phyloP scores from a whole-genome alignment of 2,113 vertebrate species.

The Glareola pratincola region DNA sequence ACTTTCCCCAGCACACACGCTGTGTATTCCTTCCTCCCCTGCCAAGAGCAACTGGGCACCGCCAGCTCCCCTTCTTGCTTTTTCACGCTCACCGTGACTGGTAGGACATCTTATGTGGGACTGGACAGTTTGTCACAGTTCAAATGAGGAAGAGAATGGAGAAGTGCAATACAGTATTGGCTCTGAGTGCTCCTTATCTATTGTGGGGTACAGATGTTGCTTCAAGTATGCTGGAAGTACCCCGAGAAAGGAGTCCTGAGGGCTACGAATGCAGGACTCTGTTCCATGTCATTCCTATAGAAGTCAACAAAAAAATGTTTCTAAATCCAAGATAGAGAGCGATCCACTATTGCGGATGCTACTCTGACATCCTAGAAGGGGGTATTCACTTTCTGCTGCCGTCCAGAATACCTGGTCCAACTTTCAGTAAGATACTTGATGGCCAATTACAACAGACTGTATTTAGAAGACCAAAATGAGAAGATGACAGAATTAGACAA shows the following conservation, averaged over 20 bases:
- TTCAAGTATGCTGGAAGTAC: neutral
- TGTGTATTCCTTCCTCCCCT: neutral
- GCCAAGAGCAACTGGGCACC: neutral
- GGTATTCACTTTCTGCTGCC: neutral
- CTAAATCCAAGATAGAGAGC: neutral
- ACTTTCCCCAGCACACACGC: too few relatives aligned
- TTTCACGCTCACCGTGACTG: neutral
- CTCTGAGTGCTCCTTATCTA: neutral
- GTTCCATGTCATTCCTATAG: rapidly evolving
- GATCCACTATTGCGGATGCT: neutral
- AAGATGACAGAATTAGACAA: neutral
- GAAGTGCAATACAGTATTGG: neutral
- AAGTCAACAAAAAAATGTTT: neutral
- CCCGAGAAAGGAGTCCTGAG: neutral
- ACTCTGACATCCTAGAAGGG: neutral
- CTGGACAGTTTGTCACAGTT: too few relatives aligned
- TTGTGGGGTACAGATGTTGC: neutral
- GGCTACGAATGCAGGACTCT: neutral
- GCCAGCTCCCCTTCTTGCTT: neutral
- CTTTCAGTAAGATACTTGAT: neutral
- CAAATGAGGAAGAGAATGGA: neutral
- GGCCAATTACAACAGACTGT: neutral
- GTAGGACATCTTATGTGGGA: neutral
- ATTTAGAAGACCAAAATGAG: neutral
- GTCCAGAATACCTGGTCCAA: neutral